Conservation (phyloP, 2,888 invertebrate species). For the Cantharis lateralis region DNA sequence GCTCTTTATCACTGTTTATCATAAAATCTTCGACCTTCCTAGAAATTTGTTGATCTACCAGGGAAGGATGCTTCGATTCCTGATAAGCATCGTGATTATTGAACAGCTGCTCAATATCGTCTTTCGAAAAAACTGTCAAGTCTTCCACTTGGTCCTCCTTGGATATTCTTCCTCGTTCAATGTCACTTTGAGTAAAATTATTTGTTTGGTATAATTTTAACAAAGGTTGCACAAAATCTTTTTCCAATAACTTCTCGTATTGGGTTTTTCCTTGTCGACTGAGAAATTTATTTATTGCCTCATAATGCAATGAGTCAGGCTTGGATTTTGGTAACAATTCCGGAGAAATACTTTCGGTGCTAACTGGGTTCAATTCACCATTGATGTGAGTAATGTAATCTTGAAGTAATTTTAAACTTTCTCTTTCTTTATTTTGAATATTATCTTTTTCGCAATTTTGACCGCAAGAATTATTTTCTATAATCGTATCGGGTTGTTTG, state of each 20-base stretch:
- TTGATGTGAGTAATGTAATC: slow-evolving; percentile 42
- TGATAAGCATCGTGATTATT: slow-evolving; percentile 41
- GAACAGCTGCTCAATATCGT: slow-evolving; percentile 44
- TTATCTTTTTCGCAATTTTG: slow-evolving; percentile 11
- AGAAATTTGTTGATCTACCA: neutral
- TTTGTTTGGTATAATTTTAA: slow-evolving; percentile 46
- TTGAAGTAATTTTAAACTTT: slow-evolving; percentile 41
- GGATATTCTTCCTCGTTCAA: slow-evolving; percentile 38
- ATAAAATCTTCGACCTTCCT: slow-evolving; percentile 24
- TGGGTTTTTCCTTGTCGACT: slow-evolving; percentile 46
- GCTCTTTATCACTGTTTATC: slow-evolving; percentile 45
- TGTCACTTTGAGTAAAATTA: neutral
- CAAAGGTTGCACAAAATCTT: slow-evolving; percentile 51
- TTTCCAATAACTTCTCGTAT: slow-evolving; percentile 49
- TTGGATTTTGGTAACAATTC: slow-evolving; percentile 26
- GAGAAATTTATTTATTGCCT: slow-evolving; percentile 43
- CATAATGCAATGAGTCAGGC: slow-evolving; percentile 31
- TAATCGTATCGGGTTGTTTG: neutral
- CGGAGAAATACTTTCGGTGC: slow-evolving; percentile 1
- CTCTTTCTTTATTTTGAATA: slow-evolving; percentile 29
- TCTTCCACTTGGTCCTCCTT: slow-evolving; percentile 47
- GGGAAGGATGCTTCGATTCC: slow-evolving; percentile 24
- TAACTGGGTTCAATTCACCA: slow-evolving; percentile 24
- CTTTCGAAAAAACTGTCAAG: slow-evolving; percentile 43
- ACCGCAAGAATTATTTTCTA: slow-evolving; percentile 14